Percentiles rank a stretch among this genome's conserved stretches.
Evolutionary conservation across 2,113 vertebrate species (phyloP).

Genomic region (Nannobrachium achirus): DNA sequence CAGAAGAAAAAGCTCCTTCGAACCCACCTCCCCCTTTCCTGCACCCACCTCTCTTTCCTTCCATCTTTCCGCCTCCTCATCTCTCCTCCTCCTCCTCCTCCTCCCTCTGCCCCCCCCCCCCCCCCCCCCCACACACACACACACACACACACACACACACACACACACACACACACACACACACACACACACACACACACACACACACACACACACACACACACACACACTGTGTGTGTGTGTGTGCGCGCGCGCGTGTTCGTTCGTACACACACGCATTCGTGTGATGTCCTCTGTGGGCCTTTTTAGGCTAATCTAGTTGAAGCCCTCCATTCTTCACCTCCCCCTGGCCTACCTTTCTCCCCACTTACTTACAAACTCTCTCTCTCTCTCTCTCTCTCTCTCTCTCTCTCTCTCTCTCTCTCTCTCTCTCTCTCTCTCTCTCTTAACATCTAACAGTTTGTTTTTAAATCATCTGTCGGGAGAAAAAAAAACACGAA

Average conservation of each 20-base stretch:
- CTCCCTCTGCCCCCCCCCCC: not conserved
- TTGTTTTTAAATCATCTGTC: too few species aligned
- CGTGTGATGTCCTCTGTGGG: not conserved
- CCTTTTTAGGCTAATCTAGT: not conserved
- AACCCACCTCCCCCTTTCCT: not conserved
- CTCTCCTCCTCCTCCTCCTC: not conserved
- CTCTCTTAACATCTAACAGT: too few species aligned
- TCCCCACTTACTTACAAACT: too few species aligned
- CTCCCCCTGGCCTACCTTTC: not conserved
- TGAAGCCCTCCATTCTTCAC: not conserved
- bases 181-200: too few species aligned
- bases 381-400: constrained; percentile 11
- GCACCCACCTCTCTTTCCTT: not conserved
- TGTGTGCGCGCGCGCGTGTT: too few species aligned
- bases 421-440: not conserved
- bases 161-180: too few species aligned
- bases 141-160: too few species aligned
- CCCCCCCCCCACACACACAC: not conserved
- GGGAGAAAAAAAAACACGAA: too few species aligned
- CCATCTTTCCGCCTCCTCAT: not conserved
- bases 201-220: too few species aligned
- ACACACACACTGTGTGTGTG: too few species aligned
- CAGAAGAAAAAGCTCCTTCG: constrained; percentile 11
- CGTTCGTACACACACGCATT: too few species aligned
- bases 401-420: not conserved